These are phyloP conservation scores for Oscheius onirici DNA, from an alignment of 2,888 invertebrate species.

Conservation along the genomic window DNA sequence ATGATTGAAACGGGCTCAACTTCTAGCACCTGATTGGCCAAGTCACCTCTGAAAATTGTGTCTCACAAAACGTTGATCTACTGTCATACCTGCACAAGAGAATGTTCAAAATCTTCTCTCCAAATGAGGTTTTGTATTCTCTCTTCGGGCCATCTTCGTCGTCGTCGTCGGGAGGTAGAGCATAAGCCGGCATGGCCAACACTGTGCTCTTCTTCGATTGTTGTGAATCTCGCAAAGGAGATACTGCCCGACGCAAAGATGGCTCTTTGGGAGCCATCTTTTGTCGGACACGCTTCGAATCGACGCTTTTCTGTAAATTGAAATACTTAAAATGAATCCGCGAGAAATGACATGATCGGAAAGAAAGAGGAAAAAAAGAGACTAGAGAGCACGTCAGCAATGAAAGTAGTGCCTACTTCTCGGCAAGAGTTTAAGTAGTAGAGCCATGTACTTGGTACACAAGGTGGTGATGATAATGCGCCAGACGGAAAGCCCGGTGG, in stretches of 20 bases:
- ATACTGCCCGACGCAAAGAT: conserved; percentile 8
- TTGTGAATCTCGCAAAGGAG: conserved; percentile 26
- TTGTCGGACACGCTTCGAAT: not conserved
- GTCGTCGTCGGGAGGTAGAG: conserved; percentile 36
- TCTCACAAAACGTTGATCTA: too few relatives aligned
- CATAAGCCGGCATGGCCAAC: conserved; percentile 28
- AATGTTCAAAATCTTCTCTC: conserved; percentile 54
- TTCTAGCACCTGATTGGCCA: conserved; percentile 51
- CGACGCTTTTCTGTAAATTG: conserved; percentile 18
- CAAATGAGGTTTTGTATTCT: conserved; percentile 45
- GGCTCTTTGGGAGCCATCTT: conserved; percentile 33
- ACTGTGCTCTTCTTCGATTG: conserved; percentile 31
- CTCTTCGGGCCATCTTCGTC: conserved; percentile 51
- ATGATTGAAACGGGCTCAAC: conserved; percentile 51
- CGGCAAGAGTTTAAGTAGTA: conserved; percentile 25
- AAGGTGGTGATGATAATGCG: conserved; percentile 23
- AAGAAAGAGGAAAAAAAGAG: not conserved
- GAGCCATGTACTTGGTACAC: conserved; percentile 30
- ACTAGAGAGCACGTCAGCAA: not conserved
- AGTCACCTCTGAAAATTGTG: conserved; percentile 51
- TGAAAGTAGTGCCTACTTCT: not conserved
- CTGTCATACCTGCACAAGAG: conserved; percentile 52
- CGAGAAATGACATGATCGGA: not conserved
- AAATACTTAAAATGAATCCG: too few relatives aligned
- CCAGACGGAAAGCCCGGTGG: conserved; percentile 7